These are phyloP conservation scores for Microctonus aethiopoides DNA, from an alignment of 2,888 invertebrate genomes.

Conservation along the genomic window DNA sequence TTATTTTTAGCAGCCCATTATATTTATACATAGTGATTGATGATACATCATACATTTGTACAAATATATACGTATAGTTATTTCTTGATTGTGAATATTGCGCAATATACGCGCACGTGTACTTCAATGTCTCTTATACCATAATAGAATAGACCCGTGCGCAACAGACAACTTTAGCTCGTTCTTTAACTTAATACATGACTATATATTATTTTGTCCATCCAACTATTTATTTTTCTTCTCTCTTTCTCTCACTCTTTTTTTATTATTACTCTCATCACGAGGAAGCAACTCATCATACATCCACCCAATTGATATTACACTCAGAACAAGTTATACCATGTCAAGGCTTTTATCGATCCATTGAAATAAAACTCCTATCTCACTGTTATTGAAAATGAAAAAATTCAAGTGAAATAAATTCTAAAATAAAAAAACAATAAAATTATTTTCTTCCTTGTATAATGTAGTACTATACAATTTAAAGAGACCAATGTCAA, in stretches of 20 bases:
- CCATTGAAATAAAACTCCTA: slow-evolving; percentile 43
- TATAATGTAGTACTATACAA: too few species aligned
- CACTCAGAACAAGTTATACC: slow-evolving; percentile 44
- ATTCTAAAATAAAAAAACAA: not conserved
- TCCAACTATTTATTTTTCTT: not conserved
- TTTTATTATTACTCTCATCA: not conserved
- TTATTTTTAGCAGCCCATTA: not conserved
- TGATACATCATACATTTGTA: not conserved
- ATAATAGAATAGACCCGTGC: slow-evolving; percentile 8
- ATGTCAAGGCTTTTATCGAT: slow-evolving; percentile 64
- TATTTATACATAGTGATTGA: not conserved
- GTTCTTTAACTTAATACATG: too few species aligned
- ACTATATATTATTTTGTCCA: too few species aligned
- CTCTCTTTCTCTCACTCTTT: not conserved
- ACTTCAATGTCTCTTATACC: slow-evolving; percentile 1
- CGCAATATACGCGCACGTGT: slow-evolving; percentile 24
- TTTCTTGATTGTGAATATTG: slow-evolving; percentile 2
- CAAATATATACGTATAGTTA: not conserved
- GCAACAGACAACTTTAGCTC: slow-evolving; percentile 9
- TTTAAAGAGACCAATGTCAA: slow-evolving; percentile 5
- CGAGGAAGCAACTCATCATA: slow-evolving; percentile 5
- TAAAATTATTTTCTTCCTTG: too few species aligned
- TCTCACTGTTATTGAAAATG: not conserved
- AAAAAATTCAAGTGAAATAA: not conserved
- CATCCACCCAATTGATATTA: slow-evolving; percentile 21